Evolutionary conservation across 2,888 invertebrate species (phyloP).

Genomic region (Byasa hedistus): DNA sequence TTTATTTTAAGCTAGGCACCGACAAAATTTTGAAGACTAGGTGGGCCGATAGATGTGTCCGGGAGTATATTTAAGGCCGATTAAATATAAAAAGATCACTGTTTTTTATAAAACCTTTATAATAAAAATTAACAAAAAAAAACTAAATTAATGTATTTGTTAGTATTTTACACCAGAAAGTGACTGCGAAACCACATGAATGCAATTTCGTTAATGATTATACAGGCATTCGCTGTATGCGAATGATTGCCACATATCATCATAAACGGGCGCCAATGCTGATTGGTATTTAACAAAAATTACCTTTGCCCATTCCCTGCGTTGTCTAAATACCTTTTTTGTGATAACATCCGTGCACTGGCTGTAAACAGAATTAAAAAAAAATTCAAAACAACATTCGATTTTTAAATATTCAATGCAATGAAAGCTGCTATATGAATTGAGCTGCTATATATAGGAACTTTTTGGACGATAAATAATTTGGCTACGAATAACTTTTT

Average conservation of each 20-base stretch:
- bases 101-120: neutral
- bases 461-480: too few relatives aligned
- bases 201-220: slow-evolving; percentile 2
- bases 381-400: too few relatives aligned
- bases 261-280: slow-evolving; percentile 12
- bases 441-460: too few relatives aligned
- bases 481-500: neutral
- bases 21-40: too few relatives aligned
- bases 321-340: slow-evolving; percentile 14
- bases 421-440: too few relatives aligned
- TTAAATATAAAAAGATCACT: neutral
- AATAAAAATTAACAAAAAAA: neutral
- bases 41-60: too few relatives aligned
- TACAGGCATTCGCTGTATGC: slow-evolving; percentile 13
- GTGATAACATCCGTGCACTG: slow-evolving; percentile 3
- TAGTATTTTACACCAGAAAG: neutral
- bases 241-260: slow-evolving; percentile 13
- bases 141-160: neutral
- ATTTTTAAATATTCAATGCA: neutral
- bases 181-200: neutral
- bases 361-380: neutral
- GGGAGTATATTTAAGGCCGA: neutral
- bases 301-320: slow-evolving; percentile 9
- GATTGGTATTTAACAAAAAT: slow-evolving; percentile 19
- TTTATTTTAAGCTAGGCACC: too few relatives aligned